Evolutionary conservation across 1,140 invertebrate genomes (phyloP).

Genomic region (Tenebrio molitor): DNA sequence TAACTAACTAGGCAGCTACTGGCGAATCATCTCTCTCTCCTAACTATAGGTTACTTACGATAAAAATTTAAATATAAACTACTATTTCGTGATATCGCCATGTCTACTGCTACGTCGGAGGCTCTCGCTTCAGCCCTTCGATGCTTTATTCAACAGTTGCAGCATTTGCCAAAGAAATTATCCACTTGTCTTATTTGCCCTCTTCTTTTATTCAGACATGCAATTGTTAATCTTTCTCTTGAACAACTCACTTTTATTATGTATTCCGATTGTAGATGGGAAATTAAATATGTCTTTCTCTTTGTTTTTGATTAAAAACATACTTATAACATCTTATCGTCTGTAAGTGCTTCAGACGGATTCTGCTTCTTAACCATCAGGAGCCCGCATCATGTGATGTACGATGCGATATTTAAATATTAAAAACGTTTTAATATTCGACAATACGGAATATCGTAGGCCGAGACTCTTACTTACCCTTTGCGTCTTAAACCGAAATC

Average conservation of each 20-base stretch:
- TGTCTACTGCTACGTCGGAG: slow-evolving; percentile 32
- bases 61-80: slow-evolving; percentile 61
- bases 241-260: slow-evolving; percentile 60
- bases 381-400: slow-evolving; percentile 3
- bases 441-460: background rate
- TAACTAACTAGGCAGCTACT: slow-evolving; percentile 55
- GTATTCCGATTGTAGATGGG: slow-evolving; percentile 59
- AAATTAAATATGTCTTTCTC: slow-evolving; percentile 57
- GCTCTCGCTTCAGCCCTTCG: slow-evolving; percentile 39
- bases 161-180: slow-evolving; percentile 61
- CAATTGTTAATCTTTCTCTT: slow-evolving; percentile 59
- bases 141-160: slow-evolving; percentile 57
- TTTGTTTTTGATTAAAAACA: slow-evolving; percentile 55
- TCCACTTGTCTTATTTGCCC: slow-evolving; percentile 59
- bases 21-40: slow-evolving; percentile 54
- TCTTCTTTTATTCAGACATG: slow-evolving; percentile 58
- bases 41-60: slow-evolving; percentile 53
- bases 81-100: slow-evolving; percentile 54
- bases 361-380: background rate
- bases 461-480: no score
- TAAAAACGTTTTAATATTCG: slow-evolving; percentile 13
- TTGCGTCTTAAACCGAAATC: no score
- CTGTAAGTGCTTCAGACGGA: slow-evolving; percentile 40
- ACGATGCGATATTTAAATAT: slow-evolving; percentile 28
- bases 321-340: slow-evolving; percentile 43